Evolutionary conservation across 2,888 invertebrate genomes (phyloP), one percentile per base, ranked within the genome.

Genomic region (Adelphocoris suturalis): DNA sequence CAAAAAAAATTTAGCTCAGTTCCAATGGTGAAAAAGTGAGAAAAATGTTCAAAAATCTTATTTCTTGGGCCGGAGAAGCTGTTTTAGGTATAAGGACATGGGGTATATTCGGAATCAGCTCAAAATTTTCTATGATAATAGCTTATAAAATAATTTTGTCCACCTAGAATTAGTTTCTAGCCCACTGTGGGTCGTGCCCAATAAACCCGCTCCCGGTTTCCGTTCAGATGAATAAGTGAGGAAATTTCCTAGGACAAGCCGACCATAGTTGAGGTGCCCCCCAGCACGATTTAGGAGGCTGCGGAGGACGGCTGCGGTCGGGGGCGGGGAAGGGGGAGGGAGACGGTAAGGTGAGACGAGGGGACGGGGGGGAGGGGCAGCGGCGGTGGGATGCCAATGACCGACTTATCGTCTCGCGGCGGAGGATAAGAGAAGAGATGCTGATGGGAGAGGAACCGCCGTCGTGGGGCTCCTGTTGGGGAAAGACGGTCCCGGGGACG

Each of bases 371-470:
- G 37, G 80, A 68, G 75, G 23, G 12, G 80, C 14, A 37, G n/a
- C 27, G 80, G 55, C 52, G 23, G 55, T 19, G 14, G 52, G 52
- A 82, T 82, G 82, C 82, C 82, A 82, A 82, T 52, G 82, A 82
- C 82, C 82, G 82, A 82, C 82, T 82, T 82, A 82, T 82, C 52
- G 82, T 82, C 82, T 82, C 47, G 52, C 82, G 68, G 68, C 27
- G 68, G 68, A 68, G 78, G 78, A 47, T 37, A 80, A 47, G 37
- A 80, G 78, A 80, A 47, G 37, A 80, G 78, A n/a, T 47, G 78
- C 78, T 80, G 78, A 80, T 80, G 47, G 78, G 78, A 80, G 78
- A 80, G 78, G 78, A 80, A 80, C 28, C 78, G 78, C 47, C 47
- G 37, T 19, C 46, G 78, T 80, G 78, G 78, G 78, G 78, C 78